phyloP scores from a whole-genome alignment of 1,140 invertebrate genomes.

The Habropoda laboriosa region DNA sequence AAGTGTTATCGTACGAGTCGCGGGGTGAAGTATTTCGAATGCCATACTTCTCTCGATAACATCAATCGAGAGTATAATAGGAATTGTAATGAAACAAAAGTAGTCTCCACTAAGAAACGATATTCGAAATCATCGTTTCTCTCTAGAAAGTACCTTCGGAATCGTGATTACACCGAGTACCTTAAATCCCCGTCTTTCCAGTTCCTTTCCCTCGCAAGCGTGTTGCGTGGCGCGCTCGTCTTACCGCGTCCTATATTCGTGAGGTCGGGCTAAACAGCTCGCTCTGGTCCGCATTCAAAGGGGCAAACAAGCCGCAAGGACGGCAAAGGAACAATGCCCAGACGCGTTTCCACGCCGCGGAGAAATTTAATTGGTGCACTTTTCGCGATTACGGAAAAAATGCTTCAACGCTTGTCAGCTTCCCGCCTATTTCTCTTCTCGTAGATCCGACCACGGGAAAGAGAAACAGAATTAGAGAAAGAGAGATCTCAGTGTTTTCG shows the following conservation, averaged over 20 bases:
- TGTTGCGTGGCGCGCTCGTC: neutral
- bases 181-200: neutral
- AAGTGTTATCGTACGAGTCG: no score
- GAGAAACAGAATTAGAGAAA: no score
- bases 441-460: neutral
- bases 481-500: neutral
- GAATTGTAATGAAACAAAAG: no score
- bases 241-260: neutral
- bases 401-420: no score
- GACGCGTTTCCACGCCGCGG: neutral
- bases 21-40: no score
- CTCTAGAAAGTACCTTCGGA: no score
- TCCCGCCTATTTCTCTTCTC: no score
- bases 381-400: neutral
- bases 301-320: slow-evolving; percentile 6
- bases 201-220: neutral
- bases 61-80: no score
- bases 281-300: neutral
- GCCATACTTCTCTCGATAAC: no score
- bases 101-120: no score
- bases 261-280: neutral
- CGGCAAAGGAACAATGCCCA: slow-evolving; percentile 15
- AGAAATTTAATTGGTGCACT: slow-evolving; percentile 29
- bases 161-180: neutral
- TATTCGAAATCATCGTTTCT: neutral